Evolutionary conservation across 2,888 invertebrate genomes (phyloP), one percentile per base, ranked within the genome.

Genomic region (Pyrrhia umbra): DNA sequence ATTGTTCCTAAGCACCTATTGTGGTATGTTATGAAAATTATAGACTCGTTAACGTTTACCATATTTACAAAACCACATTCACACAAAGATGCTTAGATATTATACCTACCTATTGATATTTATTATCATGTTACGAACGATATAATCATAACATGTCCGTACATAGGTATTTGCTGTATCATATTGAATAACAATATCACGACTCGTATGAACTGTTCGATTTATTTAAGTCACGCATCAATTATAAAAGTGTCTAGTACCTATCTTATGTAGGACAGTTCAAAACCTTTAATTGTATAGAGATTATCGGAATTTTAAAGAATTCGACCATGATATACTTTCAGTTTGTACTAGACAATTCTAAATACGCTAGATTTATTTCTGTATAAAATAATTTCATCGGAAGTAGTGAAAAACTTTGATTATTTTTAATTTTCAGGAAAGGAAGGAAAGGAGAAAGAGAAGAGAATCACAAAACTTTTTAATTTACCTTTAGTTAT

Each of bases 401-500:
- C n/a, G n/a, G n/a, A n/a, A n/a, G n/a, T n/a, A n/a, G n/a, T n/a
- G n/a, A 27, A 16, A 9, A 52, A 58, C 37, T n/a, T n/a, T n/a
- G n/a, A 58, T 13, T 9, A 0, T 1, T 8, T 21, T 47, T 15
- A 13, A 9, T 13, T 66, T 45, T 20, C 43, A 30, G 18, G n/a
- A 23, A 13, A 6, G 10, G n/a, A 2, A n/a, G n/a, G n/a, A n/a
- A n/a, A n/a, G n/a, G n/a, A n/a, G n/a, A n/a, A n/a, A n/a, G n/a
- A n/a, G n/a, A n/a, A n/a, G n/a, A 34, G 10, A 9, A 30, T 13
- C 1, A 0, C 13, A 6, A 13, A 40, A n/a, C 8, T 6, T 0
- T 15, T 39, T 9, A 2, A 58, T 27, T 58, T 88, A 97, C 97
- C 97, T 96, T 96, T 97, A 83, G 96, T 95, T 78, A 96, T 96